Conservation (phyloP, 2,888 invertebrate genomes). For the Trichogramma dendrolimi region DNA sequence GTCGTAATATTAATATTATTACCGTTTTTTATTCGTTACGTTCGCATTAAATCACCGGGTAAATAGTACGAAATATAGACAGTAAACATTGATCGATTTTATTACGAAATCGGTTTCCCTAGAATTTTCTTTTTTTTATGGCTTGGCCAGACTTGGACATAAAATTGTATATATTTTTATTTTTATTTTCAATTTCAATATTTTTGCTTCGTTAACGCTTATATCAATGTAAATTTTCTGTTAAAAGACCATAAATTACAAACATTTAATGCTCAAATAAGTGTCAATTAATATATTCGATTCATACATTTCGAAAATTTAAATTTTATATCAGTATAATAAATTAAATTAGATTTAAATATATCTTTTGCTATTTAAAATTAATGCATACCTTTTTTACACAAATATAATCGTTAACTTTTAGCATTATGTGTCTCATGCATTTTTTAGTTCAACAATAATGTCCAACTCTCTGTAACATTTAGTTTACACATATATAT, state of each 20-base stretch:
- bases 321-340: background rate
- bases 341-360: background rate
- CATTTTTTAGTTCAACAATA: slow-evolving; percentile 5
- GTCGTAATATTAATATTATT: background rate
- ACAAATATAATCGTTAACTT: slow-evolving; percentile 9
- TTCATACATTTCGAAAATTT: slow-evolving; percentile 1
- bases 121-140: slow-evolving; percentile 2
- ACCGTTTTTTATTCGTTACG: background rate
- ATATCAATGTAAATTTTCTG: slow-evolving; percentile 4
- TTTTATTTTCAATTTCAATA: slow-evolving; percentile 8
- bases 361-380: slow-evolving; percentile 1
- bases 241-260: background rate
- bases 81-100: slow-evolving; percentile 14
- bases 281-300: background rate
- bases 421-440: background rate
- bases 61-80: slow-evolving; percentile 13
- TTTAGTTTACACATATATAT: too few species aligned
- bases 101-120: slow-evolving; percentile 13
- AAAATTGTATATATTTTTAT: background rate
- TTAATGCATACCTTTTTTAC: background rate
- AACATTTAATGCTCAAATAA: too few species aligned
- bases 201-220: slow-evolving; percentile 14
- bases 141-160: slow-evolving; percentile 12
- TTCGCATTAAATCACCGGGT: slow-evolving; percentile 7
- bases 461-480: slow-evolving; percentile 5